Base-by-base conservation (phyloP, 2,113 vertebrate species). In the Caretta caretta region DNA sequence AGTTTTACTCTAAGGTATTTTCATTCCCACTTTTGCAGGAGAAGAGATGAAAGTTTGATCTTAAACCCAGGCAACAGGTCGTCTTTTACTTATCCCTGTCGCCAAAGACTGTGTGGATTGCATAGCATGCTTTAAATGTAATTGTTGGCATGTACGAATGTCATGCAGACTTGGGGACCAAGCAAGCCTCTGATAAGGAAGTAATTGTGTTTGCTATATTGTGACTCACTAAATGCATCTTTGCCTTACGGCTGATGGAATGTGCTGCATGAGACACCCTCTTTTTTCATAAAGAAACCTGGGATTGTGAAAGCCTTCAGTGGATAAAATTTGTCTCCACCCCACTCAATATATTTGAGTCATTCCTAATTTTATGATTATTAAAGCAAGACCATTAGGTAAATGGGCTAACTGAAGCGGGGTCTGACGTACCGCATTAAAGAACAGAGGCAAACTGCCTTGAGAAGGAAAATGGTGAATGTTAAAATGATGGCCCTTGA, bases 201-300 rank as follows among this genome's bases (percentile, higher is more conserved):
- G 46, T 78, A 27, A 27, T 78, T 78, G 22, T 42, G 72, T 78
- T 78, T 48, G 25, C 27, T 78, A 14, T 78, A 48, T 78, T 27
- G 25, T 25, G 75, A 48, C 8, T 78, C 42, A 27, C 25, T 48
- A 27, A 78, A 78, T 48, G 46, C 42, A 46, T 25, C 42, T 48
- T 48, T 59, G 7, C 62, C 48, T 17, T 46, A 38, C 0, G 3
- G 80, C 46, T 31, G 7, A 0, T 5, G 50, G 49, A 57, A 72
- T 27, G 16, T 1, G 2, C 12, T 46, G 25, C 75, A 62, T 29
- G 31, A 50, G 62, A 50, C 6, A 51, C 1, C 0, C 10, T 46
- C 2, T 87, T 22, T 48, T 46, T 31, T 38, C 49, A 38, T 69
- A 54, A 81, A 82, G 25, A 72, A 24, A 10, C 22, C 48, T 80